Evolutionary conservation across 2,797 vertebrate species (phyloP).

Genomic region (Bradypodion pumilum): DNA sequence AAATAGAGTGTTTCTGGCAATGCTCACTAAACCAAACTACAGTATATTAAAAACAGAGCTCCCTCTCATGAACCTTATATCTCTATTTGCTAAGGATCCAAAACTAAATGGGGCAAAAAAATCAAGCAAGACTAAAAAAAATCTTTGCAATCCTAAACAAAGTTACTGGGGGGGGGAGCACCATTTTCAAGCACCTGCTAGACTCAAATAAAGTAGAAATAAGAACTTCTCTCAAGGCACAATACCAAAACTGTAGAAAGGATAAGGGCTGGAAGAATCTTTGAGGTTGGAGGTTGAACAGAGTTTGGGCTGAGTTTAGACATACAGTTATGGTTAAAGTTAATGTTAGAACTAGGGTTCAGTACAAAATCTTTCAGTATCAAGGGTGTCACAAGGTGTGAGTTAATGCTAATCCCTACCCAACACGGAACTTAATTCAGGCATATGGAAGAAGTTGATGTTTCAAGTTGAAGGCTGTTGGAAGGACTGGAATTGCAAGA

Average conservation of each 20-base stretch:
- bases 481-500: too few relatives aligned
- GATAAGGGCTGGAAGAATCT: not conserved
- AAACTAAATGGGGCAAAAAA: not conserved
- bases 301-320: not conserved
- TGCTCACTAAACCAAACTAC: constrained; percentile 1
- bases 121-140: constrained; percentile 26
- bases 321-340: too few relatives aligned
- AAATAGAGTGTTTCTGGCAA: not conserved
- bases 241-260: not conserved
- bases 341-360: too few relatives aligned
- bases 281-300: not conserved
- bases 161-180: too few relatives aligned
- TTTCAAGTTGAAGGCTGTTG: too few relatives aligned
- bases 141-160: not conserved
- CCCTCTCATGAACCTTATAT: not conserved
- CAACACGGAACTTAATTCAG: too few relatives aligned
- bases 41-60: not conserved
- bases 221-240: not conserved
- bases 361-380: too few relatives aligned
- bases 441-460: too few relatives aligned
- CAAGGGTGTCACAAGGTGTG: too few relatives aligned
- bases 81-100: constrained; percentile 20
- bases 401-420: too few relatives aligned
- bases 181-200: not conserved
- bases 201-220: too few relatives aligned